Conservation (phyloP, 1,140 invertebrate genomes). For the Hyles euphorbiae region DNA sequence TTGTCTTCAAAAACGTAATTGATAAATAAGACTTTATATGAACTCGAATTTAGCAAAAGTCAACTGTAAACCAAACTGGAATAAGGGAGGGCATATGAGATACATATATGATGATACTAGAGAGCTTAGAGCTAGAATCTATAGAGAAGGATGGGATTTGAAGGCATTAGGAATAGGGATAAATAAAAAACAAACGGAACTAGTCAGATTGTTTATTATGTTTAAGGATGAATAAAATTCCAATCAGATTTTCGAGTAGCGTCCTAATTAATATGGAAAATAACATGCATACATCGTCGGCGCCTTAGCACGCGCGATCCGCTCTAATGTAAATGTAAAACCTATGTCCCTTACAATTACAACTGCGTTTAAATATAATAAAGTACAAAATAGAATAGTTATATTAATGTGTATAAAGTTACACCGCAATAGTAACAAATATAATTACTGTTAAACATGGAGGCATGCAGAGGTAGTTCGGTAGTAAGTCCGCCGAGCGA, state of each 20-base stretch:
- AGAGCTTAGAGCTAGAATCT: no score
- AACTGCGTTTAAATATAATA: conserved; percentile 42
- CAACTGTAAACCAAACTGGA: no score
- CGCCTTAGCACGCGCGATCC: conserved; percentile 35
- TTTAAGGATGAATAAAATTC: conserved; percentile 51
- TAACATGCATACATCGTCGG: conserved; percentile 50
- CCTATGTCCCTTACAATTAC: conserved; percentile 58
- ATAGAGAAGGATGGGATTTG: background rate
- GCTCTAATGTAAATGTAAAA: conserved; percentile 42
- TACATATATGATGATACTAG: no score
- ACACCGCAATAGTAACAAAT: conserved; percentile 52
- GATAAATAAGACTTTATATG: no score
- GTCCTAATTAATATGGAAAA: conserved; percentile 50
- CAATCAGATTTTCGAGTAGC: conserved; percentile 52
- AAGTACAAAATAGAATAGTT: conserved; percentile 54
- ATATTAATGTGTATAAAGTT: conserved; percentile 35
- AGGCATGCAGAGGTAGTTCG: conserved; percentile 71
- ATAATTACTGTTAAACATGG: conserved; percentile 61
- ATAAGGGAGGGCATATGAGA: no score
- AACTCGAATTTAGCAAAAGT: no score
- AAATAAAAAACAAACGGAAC: conserved; percentile 17
- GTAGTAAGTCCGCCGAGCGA: conserved; percentile 23
- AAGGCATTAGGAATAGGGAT: background rate
- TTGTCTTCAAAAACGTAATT: no score
- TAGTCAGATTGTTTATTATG: conserved; percentile 70